phyloP scores from a whole-genome alignment of 2,888 invertebrate species.

The Limenitis arthemis region DNA sequence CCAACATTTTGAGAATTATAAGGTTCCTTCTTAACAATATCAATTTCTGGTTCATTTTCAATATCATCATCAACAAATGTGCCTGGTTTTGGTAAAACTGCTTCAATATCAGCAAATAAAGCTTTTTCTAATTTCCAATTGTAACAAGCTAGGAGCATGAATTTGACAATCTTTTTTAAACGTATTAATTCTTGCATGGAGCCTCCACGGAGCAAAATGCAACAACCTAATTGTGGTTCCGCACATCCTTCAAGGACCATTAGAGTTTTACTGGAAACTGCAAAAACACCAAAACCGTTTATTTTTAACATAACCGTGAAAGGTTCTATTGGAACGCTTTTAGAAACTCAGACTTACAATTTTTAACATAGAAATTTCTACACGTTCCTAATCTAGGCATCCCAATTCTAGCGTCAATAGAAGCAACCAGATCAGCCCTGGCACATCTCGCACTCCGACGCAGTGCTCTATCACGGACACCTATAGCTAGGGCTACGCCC shows the following conservation, averaged over 20 bases:
- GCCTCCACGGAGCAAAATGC: conserved; percentile 88
- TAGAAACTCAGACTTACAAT: conserved; percentile 20
- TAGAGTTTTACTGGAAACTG: conserved; percentile 83
- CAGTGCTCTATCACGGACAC: conserved; percentile 76
- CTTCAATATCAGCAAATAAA: conserved; percentile 89
- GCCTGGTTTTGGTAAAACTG: conserved; percentile 56
- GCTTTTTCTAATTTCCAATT: conserved; percentile 95
- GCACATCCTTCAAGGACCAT: conserved; percentile 96
- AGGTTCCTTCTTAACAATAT: conserved; percentile 11
- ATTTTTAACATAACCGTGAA: neutral
- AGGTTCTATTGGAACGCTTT: neutral
- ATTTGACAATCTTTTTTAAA: conserved; percentile 87
- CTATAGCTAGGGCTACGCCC: conserved; percentile 86
- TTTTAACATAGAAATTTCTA: conserved; percentile 81
- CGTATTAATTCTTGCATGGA: conserved; percentile 79
- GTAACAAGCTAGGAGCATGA: conserved; percentile 88
- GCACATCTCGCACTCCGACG: conserved; percentile 81
- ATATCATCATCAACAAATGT: conserved; percentile 45
- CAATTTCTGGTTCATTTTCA: conserved; percentile 12
- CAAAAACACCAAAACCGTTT: conserved; percentile 14
- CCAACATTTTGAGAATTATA: conserved; percentile 8
- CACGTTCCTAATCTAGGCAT: conserved; percentile 88
- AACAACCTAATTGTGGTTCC: conserved; percentile 86
- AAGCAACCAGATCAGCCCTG: conserved; percentile 87
- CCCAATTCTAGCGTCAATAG: conserved; percentile 90